These are phyloP conservation scores for Tillus elongatus DNA, from an alignment of 2,888 invertebrate species.

Conservation along the genomic window DNA sequence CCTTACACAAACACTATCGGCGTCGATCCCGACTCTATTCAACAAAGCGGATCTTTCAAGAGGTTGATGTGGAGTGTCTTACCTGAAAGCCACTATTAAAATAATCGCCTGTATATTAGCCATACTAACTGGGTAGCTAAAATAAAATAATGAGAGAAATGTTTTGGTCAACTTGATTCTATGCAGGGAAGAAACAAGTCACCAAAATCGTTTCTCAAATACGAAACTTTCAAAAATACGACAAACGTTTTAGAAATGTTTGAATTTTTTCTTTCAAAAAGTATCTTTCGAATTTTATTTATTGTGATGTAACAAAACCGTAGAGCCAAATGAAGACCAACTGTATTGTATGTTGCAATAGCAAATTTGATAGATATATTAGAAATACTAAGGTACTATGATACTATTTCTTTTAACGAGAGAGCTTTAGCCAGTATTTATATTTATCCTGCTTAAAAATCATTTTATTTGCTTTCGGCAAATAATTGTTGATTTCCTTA, in stretches of 20 bases:
- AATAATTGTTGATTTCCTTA: slow-evolving; percentile 17
- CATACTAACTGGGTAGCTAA: no score
- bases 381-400: no score
- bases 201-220: no score
- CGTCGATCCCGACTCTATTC: slow-evolving; percentile 69
- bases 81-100: slow-evolving; percentile 56
- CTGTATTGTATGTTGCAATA: background rate
- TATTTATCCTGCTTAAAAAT: slow-evolving; percentile 9
- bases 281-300: background rate
- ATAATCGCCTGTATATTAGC: no score
- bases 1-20: slow-evolving; percentile 52
- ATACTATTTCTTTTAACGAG: no score
- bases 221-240: slow-evolving; percentile 16
- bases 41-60: slow-evolving; percentile 87
- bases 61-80: slow-evolving; percentile 86
- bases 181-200: no score
- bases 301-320: slow-evolving; percentile 15
- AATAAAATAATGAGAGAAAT: no score
- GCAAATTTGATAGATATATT: background rate
- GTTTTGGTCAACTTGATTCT: no score
- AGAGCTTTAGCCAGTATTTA: no score
- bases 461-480: slow-evolving; percentile 17
- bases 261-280: slow-evolving; percentile 21
- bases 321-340: background rate
- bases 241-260: slow-evolving; percentile 35